A percentile compares a stretch with the other conserved stretches of the same genome.
phyloP scores from a whole-genome alignment of 2,888 invertebrate species.

The Maniola hyperantus region DNA sequence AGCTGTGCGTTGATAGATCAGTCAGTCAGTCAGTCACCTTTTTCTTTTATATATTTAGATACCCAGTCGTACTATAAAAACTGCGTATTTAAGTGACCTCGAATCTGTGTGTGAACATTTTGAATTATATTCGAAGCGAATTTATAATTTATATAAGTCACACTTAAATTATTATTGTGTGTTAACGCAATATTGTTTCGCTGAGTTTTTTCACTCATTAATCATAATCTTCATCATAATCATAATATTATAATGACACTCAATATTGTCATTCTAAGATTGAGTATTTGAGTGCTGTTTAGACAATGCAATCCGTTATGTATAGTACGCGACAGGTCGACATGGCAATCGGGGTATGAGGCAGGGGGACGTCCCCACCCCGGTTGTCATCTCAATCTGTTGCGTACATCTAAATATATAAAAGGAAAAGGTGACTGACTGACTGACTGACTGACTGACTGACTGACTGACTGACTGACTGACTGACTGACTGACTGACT shows the following conservation, averaged over 20 bases:
- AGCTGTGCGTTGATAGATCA: too few relatives aligned
- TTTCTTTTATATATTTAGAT: too few relatives aligned
- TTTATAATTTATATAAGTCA: neutral
- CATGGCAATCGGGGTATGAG: too few relatives aligned
- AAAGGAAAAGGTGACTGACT: too few relatives aligned
- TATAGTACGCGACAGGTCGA: too few relatives aligned
- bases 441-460: too few relatives aligned
- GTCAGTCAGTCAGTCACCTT: too few relatives aligned
- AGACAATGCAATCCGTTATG: neutral
- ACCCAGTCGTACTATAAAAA: conserved; percentile 24
- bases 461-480: too few relatives aligned
- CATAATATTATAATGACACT: neutral
- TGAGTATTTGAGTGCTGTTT: neutral
- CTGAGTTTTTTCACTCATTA: conserved; percentile 5
- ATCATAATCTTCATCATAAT: conserved; percentile 1
- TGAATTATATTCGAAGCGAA: neutral
- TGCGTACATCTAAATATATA: too few relatives aligned
- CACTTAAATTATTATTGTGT: neutral
- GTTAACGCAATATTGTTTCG: neutral
- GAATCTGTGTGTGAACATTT: conserved; percentile 14
- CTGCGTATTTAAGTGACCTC: conserved; percentile 35
- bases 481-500: too few relatives aligned
- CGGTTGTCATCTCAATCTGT: too few relatives aligned
- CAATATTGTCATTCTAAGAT: neutral
- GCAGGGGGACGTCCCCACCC: too few relatives aligned